phyloP scores from a whole-genome alignment of 2,797 vertebrate genomes.

The Podargus strigoides region DNA sequence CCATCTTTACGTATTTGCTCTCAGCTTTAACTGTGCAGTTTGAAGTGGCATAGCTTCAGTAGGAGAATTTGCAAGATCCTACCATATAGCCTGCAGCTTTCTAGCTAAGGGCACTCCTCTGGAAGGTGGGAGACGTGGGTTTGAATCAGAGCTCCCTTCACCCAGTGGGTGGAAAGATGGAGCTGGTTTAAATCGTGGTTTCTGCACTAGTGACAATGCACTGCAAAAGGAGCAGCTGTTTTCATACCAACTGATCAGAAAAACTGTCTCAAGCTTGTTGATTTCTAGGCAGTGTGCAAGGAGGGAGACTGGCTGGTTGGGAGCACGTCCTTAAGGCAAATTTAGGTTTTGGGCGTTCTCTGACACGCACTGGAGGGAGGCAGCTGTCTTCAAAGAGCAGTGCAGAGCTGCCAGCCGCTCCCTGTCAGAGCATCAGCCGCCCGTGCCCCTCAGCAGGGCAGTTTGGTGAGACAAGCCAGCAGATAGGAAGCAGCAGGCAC shows the following conservation, averaged over 20 bases:
- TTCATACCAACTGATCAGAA: not conserved
- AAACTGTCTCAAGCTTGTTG: not conserved
- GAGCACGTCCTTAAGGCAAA: not conserved
- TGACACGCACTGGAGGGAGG: not conserved
- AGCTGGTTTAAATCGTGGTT: not conserved
- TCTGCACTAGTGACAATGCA: not conserved
- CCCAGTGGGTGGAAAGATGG: not conserved
- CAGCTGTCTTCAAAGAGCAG: not conserved
- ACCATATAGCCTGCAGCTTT: not conserved
- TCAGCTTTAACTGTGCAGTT: not conserved
- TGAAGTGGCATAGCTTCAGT: not conserved
- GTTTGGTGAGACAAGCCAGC: not conserved
- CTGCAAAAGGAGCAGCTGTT: not conserved
- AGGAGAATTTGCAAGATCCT: not conserved
- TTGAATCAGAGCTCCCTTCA: not conserved
- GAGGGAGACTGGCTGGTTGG: not conserved
- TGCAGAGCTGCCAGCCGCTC: not conserved
- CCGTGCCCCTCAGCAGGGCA: not conserved
- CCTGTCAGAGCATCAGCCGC: fast-evolving
- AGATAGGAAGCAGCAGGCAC: not conserved
- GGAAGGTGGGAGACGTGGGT: not conserved
- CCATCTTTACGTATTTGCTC: not conserved
- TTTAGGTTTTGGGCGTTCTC: not conserved
- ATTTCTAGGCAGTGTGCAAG: not conserved
- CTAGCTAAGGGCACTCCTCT: not conserved